phyloP scores from a whole-genome alignment of 2,888 invertebrate species.

The Girardia tigrina region DNA sequence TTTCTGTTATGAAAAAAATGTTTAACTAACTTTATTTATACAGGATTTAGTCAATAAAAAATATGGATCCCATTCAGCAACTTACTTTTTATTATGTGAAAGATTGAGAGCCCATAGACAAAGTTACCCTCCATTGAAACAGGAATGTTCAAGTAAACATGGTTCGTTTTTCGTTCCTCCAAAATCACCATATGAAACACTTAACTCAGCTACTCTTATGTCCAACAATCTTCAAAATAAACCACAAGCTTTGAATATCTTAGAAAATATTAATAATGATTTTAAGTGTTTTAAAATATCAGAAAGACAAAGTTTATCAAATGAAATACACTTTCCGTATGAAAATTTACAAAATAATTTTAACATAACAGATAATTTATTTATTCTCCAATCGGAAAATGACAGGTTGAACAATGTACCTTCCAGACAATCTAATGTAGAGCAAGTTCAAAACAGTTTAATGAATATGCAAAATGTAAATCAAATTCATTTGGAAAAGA shows the following conservation, averaged over 20 bases:
- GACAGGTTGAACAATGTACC: no score
- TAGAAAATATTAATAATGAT: background rate
- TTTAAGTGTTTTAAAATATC: background rate
- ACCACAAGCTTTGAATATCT: background rate
- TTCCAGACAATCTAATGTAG: background rate
- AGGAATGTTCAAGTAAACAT: background rate
- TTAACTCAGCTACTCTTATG: background rate
- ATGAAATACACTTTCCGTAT: background rate
- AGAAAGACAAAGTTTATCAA: background rate
- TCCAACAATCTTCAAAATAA: background rate
- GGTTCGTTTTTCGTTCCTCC: background rate
- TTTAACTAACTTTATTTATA: no score
- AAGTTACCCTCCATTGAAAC: background rate
- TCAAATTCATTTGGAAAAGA: background rate
- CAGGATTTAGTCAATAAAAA: background rate
- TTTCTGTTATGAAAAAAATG: no score
- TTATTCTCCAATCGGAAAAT: conserved; percentile 15
- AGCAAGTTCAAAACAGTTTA: background rate
- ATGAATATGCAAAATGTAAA: background rate
- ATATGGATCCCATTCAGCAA: background rate
- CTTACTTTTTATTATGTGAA: background rate
- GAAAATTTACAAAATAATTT: background rate
- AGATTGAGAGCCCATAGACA: background rate
- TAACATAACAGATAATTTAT: background rate
- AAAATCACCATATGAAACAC: background rate